Conservation (phyloP, 2,797 vertebrate genomes). For the Poeciliopsis infans region DNA sequence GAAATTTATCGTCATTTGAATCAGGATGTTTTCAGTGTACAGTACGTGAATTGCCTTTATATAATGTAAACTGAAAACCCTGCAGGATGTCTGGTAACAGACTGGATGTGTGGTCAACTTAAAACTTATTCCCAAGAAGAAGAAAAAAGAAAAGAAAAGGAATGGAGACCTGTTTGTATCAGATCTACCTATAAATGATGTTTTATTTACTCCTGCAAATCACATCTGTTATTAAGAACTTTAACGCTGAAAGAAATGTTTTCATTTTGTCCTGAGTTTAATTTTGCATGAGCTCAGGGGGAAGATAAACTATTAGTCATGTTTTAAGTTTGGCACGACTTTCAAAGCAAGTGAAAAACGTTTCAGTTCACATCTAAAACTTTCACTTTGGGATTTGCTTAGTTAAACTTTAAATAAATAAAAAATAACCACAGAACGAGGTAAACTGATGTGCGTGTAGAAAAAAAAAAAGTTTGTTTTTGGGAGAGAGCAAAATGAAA, state of each 20-base stretch:
- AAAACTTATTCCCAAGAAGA: not conserved
- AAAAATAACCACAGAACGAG: not conserved
- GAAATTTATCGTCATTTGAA: conserved; percentile 5
- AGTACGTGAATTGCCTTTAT: not conserved
- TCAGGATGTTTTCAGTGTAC: conserved; percentile 3
- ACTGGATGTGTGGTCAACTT: not conserved
- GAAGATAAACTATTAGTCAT: not conserved
- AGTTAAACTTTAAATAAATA: not conserved
- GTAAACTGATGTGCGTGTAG: not conserved
- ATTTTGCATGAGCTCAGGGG: not conserved
- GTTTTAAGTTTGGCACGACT: not conserved
- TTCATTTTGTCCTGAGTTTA: not conserved
- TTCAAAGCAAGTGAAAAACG: not conserved
- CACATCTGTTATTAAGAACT: not conserved
- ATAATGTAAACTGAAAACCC: not conserved
- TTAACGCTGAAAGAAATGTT: not conserved
- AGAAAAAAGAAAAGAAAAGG: not conserved
- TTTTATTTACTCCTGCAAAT: not conserved
- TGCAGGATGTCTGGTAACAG: not conserved
- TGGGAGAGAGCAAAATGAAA: not conserved
- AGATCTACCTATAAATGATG: not conserved
- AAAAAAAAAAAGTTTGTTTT: not conserved
- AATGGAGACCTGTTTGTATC: not conserved
- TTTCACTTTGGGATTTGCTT: not conserved
- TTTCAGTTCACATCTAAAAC: not conserved